Evolutionary conservation across 2,113 vertebrate genomes (phyloP), one percentile per base, ranked within the genome.

Genomic region (Chrysochloris asiatica): DNA sequence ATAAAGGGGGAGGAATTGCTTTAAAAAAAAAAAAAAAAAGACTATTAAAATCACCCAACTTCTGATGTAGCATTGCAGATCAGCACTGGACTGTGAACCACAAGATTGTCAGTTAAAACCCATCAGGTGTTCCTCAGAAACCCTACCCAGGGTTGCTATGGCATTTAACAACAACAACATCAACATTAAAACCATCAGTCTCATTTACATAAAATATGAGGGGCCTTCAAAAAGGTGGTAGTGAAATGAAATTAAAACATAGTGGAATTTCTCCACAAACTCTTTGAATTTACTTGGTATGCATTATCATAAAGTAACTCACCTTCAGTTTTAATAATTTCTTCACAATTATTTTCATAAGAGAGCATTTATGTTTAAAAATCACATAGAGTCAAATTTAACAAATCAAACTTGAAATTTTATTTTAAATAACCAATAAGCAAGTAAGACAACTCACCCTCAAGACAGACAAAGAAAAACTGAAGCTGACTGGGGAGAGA

Each of bases 291-390:
- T n/a, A 16, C 54, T 56, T 56, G 3, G 6, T 56, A 56, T 56
- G 19, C 33, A 83, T 85, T 88, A 90, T 48, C 54, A 82, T 63
- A 61, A 88, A 83, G 56, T 84, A 92, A 88, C 47, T 94, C 54
- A 85, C 33, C 36, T 96, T 93, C 3, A 33, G 24, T 85, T 75
- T 92, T 86, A 85, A 91, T 76, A 65, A 79, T 88, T 69, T 84
- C 38, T 69, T 93, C 63, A 43, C 41, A 88, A 73, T 92, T 90
- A 90, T 59, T 76, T 79, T 82, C 43, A 86, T 86, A 90, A 88
- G 48, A 86, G 21, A 61, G 54, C 33, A 92, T 22, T 30, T 26
- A 83, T 33, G 50, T 10, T 82, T n/a, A n/a, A 87, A 86, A 96
- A 65, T 89, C 56, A 78, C 30, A 26, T 22, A 10, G 12, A 69